These are phyloP conservation scores for Carposina sasakii DNA, from an alignment of 1,140 invertebrate genomes.

Conservation along the genomic window DNA sequence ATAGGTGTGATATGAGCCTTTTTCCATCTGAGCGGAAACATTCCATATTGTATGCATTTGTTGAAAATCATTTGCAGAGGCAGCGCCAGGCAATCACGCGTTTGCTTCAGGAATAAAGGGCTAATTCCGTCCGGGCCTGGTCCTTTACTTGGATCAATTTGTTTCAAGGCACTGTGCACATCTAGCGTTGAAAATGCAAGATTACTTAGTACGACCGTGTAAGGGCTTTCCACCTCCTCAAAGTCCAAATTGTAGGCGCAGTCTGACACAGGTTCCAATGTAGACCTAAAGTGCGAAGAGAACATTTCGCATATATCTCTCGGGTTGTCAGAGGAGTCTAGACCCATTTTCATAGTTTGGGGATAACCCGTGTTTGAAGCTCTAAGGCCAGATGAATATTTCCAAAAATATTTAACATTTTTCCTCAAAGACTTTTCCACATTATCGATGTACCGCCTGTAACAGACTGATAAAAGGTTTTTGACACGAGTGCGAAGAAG, in stretches of 20 bases:
- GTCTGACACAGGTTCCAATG: too few species aligned
- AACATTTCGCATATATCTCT: too few species aligned
- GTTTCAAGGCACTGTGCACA: too few species aligned
- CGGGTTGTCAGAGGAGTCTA: too few species aligned
- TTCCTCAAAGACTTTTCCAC: background rate
- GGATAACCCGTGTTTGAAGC: too few species aligned
- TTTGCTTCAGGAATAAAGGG: background rate
- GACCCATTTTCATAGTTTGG: too few species aligned
- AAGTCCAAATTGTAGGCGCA: too few species aligned
- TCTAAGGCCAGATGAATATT: too few species aligned
- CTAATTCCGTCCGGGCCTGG: background rate
- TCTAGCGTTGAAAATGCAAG: too few species aligned
- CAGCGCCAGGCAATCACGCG: background rate
- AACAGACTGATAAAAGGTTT: background rate
- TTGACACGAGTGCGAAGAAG: background rate
- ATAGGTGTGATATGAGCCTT: conserved; percentile 1
- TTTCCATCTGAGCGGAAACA: conserved; percentile 3
- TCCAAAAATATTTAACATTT: conserved; percentile 5
- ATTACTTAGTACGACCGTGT: too few species aligned
- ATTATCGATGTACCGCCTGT: background rate
- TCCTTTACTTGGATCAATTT: background rate
- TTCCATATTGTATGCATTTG: background rate
- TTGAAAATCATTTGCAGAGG: conserved; percentile 2
- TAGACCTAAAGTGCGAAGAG: too few species aligned
- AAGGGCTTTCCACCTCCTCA: too few species aligned